Percentiles rank a stretch among this genome's conserved stretches.
Evolutionary conservation across 2,797 vertebrate species (phyloP).

Genomic region (Danio aesculapii): DNA sequence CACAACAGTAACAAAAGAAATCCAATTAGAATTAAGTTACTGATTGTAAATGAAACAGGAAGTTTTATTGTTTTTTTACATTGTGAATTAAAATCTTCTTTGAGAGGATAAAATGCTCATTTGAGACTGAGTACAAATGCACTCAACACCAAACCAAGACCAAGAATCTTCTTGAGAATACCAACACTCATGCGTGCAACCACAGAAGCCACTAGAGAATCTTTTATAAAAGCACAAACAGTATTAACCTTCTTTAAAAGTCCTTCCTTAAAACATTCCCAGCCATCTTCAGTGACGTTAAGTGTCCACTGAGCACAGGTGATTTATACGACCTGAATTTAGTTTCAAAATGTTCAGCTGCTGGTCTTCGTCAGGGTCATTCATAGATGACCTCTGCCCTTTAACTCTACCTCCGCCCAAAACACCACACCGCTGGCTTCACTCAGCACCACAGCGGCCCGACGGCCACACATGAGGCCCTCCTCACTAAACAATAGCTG

Average conservation of each 20-base stretch:
- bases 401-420: constrained; percentile 24
- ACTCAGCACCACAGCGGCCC: constrained; percentile 20
- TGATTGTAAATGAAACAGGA: too few relatives aligned
- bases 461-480: constrained; percentile 53
- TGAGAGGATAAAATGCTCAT: too few relatives aligned
- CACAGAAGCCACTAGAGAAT: too few relatives aligned
- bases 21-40: too few relatives aligned
- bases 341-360: constrained; percentile 31
- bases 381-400: constrained; percentile 53
- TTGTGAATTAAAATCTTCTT: too few relatives aligned
- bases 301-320: constrained; percentile 24
- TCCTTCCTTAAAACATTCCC: constrained; percentile 4
- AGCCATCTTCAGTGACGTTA: constrained; percentile 19
- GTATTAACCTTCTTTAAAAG: neutral
- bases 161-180: too few relatives aligned
- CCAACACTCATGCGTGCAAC: too few relatives aligned
- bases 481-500: constrained; percentile 40
- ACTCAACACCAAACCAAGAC: too few relatives aligned
- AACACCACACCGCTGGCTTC: constrained; percentile 20
- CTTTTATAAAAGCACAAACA: neutral
- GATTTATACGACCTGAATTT: constrained; percentile 47
- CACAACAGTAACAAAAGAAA: too few relatives aligned
- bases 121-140: too few relatives aligned
- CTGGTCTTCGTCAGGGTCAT: constrained; percentile 54
- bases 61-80: too few relatives aligned